Base-by-base conservation (phyloP, 92 coral and sea anemone genomes). In the Epizoanthus ramosus region DNA sequence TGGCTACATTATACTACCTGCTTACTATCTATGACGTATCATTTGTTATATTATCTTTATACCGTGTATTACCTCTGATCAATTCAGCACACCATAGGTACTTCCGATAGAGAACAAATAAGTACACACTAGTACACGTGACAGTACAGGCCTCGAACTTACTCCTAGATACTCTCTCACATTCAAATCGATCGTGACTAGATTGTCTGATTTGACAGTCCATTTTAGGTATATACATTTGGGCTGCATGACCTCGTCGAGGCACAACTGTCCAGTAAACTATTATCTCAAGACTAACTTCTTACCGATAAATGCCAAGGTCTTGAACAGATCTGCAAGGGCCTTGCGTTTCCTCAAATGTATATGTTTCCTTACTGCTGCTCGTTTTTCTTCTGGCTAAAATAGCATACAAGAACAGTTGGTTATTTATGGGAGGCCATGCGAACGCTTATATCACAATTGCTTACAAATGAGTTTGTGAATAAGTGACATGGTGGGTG, bases 241-340 rank as follows among this genome's bases (percentile, higher is more conserved):
- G 50, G 50, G 50, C 50, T 8, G 8, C 8, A 8, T 6, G 8
- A 43, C 8, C 9, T 43, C 8, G 50, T 8, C 9, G 50, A 43
- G 50, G 50, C 50, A 43, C 8, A 43, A 43, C 50, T 43, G 54
- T 47, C 54, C 54, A 47, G 54, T 47, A 8, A 1, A 47, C 6
- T 8, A 47, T 12, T 47, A 7, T 47, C 7, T 47, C 54, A 47
- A 8, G 54, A 47, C 54, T 2, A 47, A 47, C 54, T 47, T 66
- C 91, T 75, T 91, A 93, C 99, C 99, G 84, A 94, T 60, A 10
- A 90, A 88, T 10, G 91, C 83, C 18, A 96, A 66, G 23, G 83
- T 86, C 85, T 96, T 96, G 90, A 96, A 96, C 75, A 96, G 85
- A 67, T 96, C 99, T 15, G 99, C 87, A 58, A 96, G 84, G 17